A percentile compares a stretch with the other conserved stretches of the same genome.
Conservation (phyloP, 2,113 vertebrate genomes). For the Halcyon malimbica region DNA sequence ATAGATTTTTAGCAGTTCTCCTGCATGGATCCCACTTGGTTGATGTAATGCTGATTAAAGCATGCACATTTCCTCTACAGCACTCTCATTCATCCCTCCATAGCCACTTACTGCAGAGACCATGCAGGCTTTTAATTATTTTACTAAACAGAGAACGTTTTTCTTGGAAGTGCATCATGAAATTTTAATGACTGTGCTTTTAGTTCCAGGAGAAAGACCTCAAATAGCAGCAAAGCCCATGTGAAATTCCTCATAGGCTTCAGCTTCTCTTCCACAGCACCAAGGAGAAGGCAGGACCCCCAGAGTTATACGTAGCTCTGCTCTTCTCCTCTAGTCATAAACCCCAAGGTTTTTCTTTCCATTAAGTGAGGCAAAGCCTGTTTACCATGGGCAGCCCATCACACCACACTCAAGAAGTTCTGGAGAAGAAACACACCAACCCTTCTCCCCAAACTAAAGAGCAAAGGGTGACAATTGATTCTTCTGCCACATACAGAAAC, state of each 20-base stretch:
- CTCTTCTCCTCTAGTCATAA: neutral
- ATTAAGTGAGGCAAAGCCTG: neutral
- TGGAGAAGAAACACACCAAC: neutral
- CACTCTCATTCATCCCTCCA: neutral
- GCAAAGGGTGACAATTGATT: neutral
- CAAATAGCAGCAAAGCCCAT: neutral
- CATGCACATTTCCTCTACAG: neutral
- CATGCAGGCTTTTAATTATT: constrained; percentile 46
- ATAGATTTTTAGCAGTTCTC: constrained; percentile 4
- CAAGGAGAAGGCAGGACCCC: neutral
- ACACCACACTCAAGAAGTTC: neutral
- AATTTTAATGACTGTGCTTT: constrained; percentile 11
- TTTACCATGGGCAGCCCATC: neutral
- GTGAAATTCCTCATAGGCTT: neutral
- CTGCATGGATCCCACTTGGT: neutral
- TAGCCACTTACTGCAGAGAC: neutral
- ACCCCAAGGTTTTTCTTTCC: neutral
- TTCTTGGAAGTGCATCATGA: constrained; percentile 27
- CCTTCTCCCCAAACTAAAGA: neutral
- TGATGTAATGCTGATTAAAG: neutral
- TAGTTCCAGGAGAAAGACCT: constrained; percentile 3
- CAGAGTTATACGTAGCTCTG: fast-evolving
- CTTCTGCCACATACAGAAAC: neutral
- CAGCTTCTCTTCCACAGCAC: neutral
- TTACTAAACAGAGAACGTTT: neutral